A percentile compares a stretch with the other conserved stretches of the same genome.
Evolutionary conservation across 1,140 invertebrate genomes (phyloP).

Genomic region (Procambarus virginalis): DNA sequence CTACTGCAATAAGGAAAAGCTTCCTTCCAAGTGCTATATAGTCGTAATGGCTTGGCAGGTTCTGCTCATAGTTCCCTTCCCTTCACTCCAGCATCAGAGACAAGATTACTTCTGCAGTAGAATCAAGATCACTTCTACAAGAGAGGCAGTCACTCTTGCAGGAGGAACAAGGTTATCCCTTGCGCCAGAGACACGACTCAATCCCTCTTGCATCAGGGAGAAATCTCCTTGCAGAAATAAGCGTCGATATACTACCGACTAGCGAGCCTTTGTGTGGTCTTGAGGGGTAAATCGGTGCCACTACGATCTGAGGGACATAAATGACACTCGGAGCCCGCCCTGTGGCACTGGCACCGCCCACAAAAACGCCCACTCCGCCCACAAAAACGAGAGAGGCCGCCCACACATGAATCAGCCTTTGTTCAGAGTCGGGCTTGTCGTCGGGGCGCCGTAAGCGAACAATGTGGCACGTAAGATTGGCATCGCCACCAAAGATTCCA

Average conservation of each 20-base stretch:
- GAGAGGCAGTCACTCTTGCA: neutral
- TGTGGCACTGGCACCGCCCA: constrained; percentile 48
- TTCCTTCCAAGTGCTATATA: too few species aligned
- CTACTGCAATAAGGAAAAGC: too few species aligned
- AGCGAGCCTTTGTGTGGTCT: constrained; percentile 38
- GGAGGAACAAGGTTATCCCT: neutral
- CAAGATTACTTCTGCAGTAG: neutral
- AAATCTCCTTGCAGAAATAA: neutral
- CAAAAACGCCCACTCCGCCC: constrained; percentile 34
- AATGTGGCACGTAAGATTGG: neutral
- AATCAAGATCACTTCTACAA: neutral
- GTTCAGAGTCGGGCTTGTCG: neutral
- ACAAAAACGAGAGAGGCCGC: constrained; percentile 25
- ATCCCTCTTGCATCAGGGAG: neutral
- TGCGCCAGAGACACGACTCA: neutral
- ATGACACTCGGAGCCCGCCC: constrained; percentile 26
- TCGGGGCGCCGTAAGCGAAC: constrained; percentile 21
- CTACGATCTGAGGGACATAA: constrained; percentile 25
- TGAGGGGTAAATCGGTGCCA: constrained; percentile 47
- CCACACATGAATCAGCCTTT: constrained; percentile 49
- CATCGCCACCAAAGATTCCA: constrained; percentile 5
- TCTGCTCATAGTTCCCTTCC: too few species aligned
- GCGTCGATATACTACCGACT: constrained; percentile 2
- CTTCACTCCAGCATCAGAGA: too few species aligned
- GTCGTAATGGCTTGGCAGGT: too few species aligned